Percentiles rank a stretch among this genome's conserved stretches.
Evolutionary conservation across 1,140 invertebrate genomes (phyloP).

Genomic region (Ctenoplectra terminalis): DNA sequence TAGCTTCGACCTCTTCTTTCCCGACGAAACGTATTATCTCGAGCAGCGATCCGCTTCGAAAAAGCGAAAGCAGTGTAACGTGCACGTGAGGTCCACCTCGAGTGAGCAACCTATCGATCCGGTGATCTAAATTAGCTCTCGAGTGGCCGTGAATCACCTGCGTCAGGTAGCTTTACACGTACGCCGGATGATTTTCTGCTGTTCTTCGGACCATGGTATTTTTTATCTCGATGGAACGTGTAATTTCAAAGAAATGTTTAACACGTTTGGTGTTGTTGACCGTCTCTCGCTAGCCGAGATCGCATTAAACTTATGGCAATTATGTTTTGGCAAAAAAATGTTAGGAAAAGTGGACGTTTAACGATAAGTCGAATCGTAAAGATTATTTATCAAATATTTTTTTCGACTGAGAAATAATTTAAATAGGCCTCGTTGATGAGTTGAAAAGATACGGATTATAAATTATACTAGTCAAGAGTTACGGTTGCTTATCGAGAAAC

Average conservation of each 20-base stretch:
- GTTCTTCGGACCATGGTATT: not conserved
- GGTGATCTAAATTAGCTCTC: constrained; percentile 53
- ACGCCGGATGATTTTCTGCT: constrained; percentile 26
- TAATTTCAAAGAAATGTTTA: constrained; percentile 19
- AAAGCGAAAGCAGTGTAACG: constrained; percentile 49
- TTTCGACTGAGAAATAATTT: not conserved
- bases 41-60: constrained; percentile 36
- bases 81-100: constrained; percentile 36
- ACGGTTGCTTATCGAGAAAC: not conserved
- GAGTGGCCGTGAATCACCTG: constrained; percentile 48
- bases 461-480: not conserved
- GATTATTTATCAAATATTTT: not conserved
- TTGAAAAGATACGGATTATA: too few relatives aligned
- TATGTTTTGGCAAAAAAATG: too few relatives aligned
- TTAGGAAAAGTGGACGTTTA: too few relatives aligned
- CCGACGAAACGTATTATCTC: constrained; percentile 31
- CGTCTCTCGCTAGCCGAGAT: not conserved
- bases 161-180: constrained; percentile 35
- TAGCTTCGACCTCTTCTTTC: not conserved
- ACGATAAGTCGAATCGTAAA: not conserved
- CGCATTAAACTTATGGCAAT: not conserved
- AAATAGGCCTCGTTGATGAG: not conserved
- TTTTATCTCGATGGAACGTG: constrained; percentile 4
- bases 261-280: not conserved
- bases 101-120: constrained; percentile 46